These are phyloP conservation scores for Dryobota labecula DNA, from an alignment of 2,888 invertebrate species.

Conservation along the genomic window DNA sequence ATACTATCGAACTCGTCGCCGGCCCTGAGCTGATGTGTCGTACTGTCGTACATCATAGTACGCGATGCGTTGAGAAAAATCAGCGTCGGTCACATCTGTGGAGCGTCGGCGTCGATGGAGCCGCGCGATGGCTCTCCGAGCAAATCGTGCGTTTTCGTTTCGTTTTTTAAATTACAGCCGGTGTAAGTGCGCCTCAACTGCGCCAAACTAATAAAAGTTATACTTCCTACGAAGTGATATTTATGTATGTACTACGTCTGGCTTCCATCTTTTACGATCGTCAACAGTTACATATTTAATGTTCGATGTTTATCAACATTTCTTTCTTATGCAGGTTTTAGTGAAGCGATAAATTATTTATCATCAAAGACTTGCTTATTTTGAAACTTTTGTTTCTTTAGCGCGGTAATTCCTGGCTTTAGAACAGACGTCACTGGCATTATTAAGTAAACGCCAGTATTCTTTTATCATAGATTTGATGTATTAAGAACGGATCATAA, in stretches of 20 bases:
- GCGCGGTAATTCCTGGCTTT: slow-evolving; percentile 75
- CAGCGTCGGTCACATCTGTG: slow-evolving; percentile 75
- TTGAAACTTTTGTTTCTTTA: slow-evolving; percentile 88
- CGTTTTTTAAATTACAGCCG: slow-evolving; percentile 81
- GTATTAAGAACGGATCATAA: slow-evolving; percentile 73
- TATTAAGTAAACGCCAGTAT: slow-evolving; percentile 78
- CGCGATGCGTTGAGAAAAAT: slow-evolving; percentile 85
- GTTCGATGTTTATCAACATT: slow-evolving; percentile 91
- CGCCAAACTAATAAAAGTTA: slow-evolving; percentile 84
- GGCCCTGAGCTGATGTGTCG: slow-evolving; percentile 75
- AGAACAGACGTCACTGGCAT: slow-evolving; percentile 80
- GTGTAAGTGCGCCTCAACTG: slow-evolving; percentile 78
- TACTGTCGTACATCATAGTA: slow-evolving; percentile 83
- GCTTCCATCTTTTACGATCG: slow-evolving; percentile 88
- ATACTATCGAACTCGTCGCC: slow-evolving; percentile 79
- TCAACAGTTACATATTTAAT: slow-evolving; percentile 91
- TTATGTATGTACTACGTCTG: slow-evolving; percentile 85
- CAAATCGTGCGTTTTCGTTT: slow-evolving; percentile 85
- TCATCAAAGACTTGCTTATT: slow-evolving; percentile 89
- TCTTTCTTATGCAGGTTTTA: slow-evolving; percentile 90
- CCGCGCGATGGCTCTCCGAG: slow-evolving; percentile 77
- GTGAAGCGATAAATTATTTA: slow-evolving; percentile 89
- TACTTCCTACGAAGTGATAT: slow-evolving; percentile 87
- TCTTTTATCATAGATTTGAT: slow-evolving; percentile 75
- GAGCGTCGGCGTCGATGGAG: slow-evolving; percentile 74